Base-by-base conservation (phyloP, 1,140 invertebrate species). In the Metopolophium dirhodum region DNA sequence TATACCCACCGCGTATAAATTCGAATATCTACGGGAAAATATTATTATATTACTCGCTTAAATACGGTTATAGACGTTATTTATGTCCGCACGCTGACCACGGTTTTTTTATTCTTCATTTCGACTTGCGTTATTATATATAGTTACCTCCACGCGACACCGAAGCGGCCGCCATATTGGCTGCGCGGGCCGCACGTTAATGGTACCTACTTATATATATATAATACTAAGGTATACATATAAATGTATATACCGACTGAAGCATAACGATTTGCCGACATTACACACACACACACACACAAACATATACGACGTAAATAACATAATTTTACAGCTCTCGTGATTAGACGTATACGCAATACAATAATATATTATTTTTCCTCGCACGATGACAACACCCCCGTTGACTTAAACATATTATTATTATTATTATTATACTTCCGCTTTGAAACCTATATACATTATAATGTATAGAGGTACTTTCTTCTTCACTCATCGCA, bases 221-320 rank as follows among this genome's bases (percentile, higher is more conserved):
- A 82, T 37, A 41, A 41, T 41, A 3, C 41, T 41, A 41, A 41
- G 41, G 41, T 41, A 41, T 41, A 41, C 41, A 77, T 77, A 82
- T 85, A 45, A 30, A n/a, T 77, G n/a, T 54, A 20, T 68, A n/a
- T 77, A 77, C 61, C 61, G 61, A 77, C 61, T 77, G 61, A 77
- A 77, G 77, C 77, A 83, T 45, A 54, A 89, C 87, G 47, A 89
- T 89, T 89, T 54, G 47, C 87, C 49, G 87, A 89, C 87, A 23
- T 87, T 87, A 87, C 45, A 87, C 23, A 14, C 22, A 86, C 85
- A 86, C 41, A 30, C 85, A 86, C 18, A 86, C 41, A 30, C 49
- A 51, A 0, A 61, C 18, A 37, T 7, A 37, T 26, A 89, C n/a
- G 30, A 47, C 30, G 30, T 86, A 86, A 86, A 86, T 47, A 86